A percentile compares a stretch with the other conserved stretches of the same genome.
Evolutionary conservation across 2,113 vertebrate genomes (phyloP).

Genomic region (Sturnus vulgaris): DNA sequence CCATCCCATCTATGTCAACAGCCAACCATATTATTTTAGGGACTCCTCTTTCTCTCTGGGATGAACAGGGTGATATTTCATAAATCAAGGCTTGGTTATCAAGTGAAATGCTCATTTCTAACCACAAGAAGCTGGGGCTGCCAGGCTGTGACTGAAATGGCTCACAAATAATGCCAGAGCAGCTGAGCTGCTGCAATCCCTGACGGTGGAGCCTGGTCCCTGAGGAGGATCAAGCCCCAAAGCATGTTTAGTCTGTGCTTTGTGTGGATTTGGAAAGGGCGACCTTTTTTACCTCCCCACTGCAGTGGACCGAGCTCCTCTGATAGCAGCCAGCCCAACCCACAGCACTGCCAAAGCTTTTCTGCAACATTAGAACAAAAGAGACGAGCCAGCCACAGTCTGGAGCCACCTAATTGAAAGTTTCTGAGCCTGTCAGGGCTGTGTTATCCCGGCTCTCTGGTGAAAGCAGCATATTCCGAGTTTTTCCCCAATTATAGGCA

Average conservation of each 20-base stretch:
- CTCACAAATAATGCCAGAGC: neutral
- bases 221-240: neutral
- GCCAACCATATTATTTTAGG: neutral
- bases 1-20: neutral
- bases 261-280: neutral
- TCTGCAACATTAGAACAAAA: neutral
- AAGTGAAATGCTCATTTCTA: neutral
- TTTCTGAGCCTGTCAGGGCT: constrained; percentile 8
- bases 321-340: neutral
- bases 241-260: neutral
- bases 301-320: neutral
- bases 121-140: neutral
- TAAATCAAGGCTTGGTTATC: neutral
- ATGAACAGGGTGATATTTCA: neutral
- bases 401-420: constrained; percentile 3
- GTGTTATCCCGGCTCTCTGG: neutral
- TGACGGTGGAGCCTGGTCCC: neutral
- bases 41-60: neutral
- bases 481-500: constrained; percentile 35
- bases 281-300: neutral
- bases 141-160: neutral
- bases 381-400: neutral
- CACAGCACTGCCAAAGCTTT: neutral
- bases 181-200: neutral
- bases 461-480: neutral